phyloP scores from a whole-genome alignment of 1,140 invertebrate species.

The Heliconius himera region DNA sequence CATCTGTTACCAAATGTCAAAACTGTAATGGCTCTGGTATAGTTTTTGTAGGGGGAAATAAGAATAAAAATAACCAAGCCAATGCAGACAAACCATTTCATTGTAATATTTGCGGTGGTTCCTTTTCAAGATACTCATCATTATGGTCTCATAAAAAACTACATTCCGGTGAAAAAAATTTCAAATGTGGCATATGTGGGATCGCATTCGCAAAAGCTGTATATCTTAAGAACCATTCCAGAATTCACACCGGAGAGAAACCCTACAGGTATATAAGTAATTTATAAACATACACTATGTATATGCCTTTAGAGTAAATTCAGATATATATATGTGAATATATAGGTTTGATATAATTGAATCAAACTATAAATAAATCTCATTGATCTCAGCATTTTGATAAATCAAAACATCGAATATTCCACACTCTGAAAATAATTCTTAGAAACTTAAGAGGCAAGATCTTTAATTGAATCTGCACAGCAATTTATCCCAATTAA shows the following conservation, averaged over 20 bases:
- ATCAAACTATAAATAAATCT: too few relatives aligned
- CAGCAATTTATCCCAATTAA: too few relatives aligned
- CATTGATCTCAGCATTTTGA: too few relatives aligned
- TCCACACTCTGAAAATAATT: too few relatives aligned
- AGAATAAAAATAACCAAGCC: constrained; percentile 74
- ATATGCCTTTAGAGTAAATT: neutral
- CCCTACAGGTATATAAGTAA: constrained; percentile 86
- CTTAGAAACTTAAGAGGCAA: too few relatives aligned
- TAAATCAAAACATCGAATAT: too few relatives aligned
- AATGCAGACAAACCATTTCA: constrained; percentile 91
- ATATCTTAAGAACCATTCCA: constrained; percentile 95
- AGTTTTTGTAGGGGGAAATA: constrained; percentile 88
- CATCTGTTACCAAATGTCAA: constrained; percentile 92
- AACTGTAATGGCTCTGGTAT: constrained; percentile 94
- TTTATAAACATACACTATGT: constrained; percentile 4
- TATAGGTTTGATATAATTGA: too few relatives aligned
- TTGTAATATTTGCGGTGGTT: constrained; percentile 92
- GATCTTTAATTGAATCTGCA: too few relatives aligned
- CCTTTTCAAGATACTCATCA: constrained; percentile 91
- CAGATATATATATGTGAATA: too few relatives aligned
- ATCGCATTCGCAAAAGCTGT: constrained; percentile 95
- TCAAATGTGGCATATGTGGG: constrained; percentile 95
- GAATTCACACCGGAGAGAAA: constrained; percentile 92
- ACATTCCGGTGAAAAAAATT: constrained; percentile 93
- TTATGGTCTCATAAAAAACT: constrained; percentile 93